Evolutionary conservation across 1,140 invertebrate genomes (phyloP), one percentile per base, ranked within the genome.

Genomic region (Oedothorax gibbosus): DNA sequence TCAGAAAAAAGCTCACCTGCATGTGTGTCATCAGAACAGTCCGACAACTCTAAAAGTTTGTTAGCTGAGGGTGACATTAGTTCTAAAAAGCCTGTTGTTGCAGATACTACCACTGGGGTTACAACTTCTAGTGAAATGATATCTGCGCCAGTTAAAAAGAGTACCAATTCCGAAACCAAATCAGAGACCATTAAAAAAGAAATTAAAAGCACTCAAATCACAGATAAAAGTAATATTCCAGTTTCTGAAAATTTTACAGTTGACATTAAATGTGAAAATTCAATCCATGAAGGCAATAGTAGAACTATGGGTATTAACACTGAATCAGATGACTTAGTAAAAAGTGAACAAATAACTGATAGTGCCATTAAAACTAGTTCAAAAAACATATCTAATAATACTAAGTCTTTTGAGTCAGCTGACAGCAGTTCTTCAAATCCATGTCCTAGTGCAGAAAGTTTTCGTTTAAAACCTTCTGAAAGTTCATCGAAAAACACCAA

Each of bases 361-460:
- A 76, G 81, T 84, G 81, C 81, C 81, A 84, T 84, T 84, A 84
- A 50, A 57, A 75, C 71, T 84, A 84, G 81, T 76, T 75, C 76
- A 50, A 84, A 75, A 66, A 53, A 84, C 81, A 84, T 84, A 84
- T 84, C 81, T 57, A 84, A 84, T 66, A 50, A 65, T 21, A 15
- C 51, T 49, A 64, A 84, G 72, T 56, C 72, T 49, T 84, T 69
- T 84, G 81, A 76, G 65, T 2, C 72, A 75, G 81, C 64, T 84
- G 71, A 75, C 50, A 71, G 80, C 57, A 76, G 60, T 84, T 75
- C 69, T n/a, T 11, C 35, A 35, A 35, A 35, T 35, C 35, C 35
- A 35, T 35, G 35, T 35, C 35, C 35, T 35, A 35, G 35, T 35
- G 35, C 35, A 35, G 35, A 35, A 35, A 35, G 35, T 35, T 35